A percentile compares a stretch with the other conserved stretches of the same genome.
Conservation (phyloP, 2,113 vertebrate genomes). For the Melanostigma gelatinosum region DNA sequence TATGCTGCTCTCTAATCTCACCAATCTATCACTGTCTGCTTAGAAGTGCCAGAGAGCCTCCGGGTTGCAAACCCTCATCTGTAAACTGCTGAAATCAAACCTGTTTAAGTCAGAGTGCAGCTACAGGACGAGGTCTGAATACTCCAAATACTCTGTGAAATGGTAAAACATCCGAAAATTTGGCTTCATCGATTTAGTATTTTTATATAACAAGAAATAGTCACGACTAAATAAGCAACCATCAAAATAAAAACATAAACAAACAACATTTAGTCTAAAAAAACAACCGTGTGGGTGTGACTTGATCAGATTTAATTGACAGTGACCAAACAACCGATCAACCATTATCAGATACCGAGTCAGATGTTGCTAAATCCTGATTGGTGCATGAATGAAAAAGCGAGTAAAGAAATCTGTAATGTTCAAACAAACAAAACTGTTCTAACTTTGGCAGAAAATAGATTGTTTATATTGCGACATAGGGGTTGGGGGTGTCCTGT, state of each 20-base stretch:
- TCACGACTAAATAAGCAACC: neutral
- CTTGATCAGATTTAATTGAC: neutral
- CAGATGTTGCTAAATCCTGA: neutral
- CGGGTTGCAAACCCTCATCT: conserved; percentile 8
- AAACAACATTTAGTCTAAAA: no score
- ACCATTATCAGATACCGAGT: neutral
- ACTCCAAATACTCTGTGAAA: neutral
- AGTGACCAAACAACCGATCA: neutral
- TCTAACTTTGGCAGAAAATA: neutral
- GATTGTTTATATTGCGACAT: neutral
- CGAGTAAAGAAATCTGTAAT: neutral
- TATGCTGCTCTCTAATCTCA: conserved; percentile 53
- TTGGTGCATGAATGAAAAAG: neutral
- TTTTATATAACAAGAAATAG: neutral
- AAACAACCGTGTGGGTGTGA: neutral
- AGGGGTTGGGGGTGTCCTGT: no score
- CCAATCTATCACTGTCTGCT: conserved; percentile 59
- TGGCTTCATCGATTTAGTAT: neutral
- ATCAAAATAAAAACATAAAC: neutral
- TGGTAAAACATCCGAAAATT: neutral
- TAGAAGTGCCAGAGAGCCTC: conserved; percentile 38
- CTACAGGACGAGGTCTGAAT: neutral
- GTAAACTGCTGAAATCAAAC: neutral
- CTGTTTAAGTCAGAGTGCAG: neutral
- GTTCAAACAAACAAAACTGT: neutral